Base-by-base conservation (phyloP, 2,113 vertebrate species). In the Castor canadensis region DNA sequence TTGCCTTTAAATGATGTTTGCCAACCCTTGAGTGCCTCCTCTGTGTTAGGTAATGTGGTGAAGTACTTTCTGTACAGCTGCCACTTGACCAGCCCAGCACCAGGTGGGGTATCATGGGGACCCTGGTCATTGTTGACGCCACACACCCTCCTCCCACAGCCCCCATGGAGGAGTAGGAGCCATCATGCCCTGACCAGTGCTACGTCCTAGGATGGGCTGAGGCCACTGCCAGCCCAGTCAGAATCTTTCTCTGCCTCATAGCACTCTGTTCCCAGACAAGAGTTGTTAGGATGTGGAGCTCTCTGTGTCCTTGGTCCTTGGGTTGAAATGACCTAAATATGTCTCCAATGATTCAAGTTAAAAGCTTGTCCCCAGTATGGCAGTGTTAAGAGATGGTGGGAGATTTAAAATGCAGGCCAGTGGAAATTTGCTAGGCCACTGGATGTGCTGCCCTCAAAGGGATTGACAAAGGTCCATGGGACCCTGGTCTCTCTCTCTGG, bases 141-240 rank as follows among this genome's bases (percentile, higher is more conserved):
- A 38, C 3, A 6, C 5, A 0, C 16, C 54, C 58, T 32, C 38
- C 5, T 76, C 12, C 43, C 4, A 1, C 17, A 26, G 38, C 32
- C 9, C 24, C 52, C 22, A 26, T 60, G 22, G 58, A 47, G 6
- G 54, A 92, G 22, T 54, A 28, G 15, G 19, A 43, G 20, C 56
- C 17, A 67, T 67, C 66, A 6, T 16, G 66, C 66, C n/a, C 32
- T 67, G 66, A 16, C 7, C 58, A 45, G 52, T 52, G 49, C 20
- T 45, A 52, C 30, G 58, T 43, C 56, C 15, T 16, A 26, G 40
- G 52, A 13, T 47, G 16, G 15, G 9, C 43, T 40, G 60, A 32
- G 56, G 12, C 1, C 10, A 12, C 4, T 38, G 28, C 12, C 12
- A 49, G 26, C 40, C 24, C 5, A 4, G 11, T 49, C 22, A 76